These are phyloP conservation scores for Zoroaster sp. DNA, from an alignment of 53 echinoderm and acorn worm genomes.

Conservation along the genomic window DNA sequence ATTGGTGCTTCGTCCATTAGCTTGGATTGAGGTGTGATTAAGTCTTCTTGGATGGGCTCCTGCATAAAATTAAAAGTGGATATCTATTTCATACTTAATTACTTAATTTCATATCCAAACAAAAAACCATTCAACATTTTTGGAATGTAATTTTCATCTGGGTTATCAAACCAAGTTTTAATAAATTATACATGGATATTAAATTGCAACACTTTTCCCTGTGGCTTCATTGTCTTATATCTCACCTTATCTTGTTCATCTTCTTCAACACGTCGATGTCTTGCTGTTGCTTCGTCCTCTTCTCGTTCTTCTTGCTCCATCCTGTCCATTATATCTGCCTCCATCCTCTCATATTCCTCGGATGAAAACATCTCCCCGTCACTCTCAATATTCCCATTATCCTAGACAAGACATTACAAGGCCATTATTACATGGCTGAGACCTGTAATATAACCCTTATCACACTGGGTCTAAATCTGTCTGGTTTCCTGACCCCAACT, in stretches of 20 bases:
- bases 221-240: too few relatives aligned
- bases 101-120: neutral
- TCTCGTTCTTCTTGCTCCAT: slow-evolving; percentile 62
- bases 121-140: neutral
- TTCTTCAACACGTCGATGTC: slow-evolving; percentile 61
- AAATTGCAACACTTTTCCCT: too few relatives aligned
- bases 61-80: neutral
- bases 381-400: neutral
- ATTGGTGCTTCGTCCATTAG: slow-evolving; percentile 11
- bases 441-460: too few relatives aligned
- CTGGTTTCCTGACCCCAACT: too few relatives aligned
- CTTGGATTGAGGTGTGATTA: slow-evolving; percentile 14
- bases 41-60: slow-evolving; percentile 6
- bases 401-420: neutral
- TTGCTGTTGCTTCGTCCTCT: slow-evolving; percentile 56
- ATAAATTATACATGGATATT: too few relatives aligned
- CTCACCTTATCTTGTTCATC: slow-evolving; percentile 66
- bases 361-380: slow-evolving; percentile 19
- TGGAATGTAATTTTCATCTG: neutral
- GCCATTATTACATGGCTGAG: too few relatives aligned
- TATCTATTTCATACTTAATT: too few relatives aligned
- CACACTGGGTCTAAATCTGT: too few relatives aligned
- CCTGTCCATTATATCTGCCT: slow-evolving; percentile 68
- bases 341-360: slow-evolving; percentile 56
- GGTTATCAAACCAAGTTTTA: too few relatives aligned